Percentiles rank a stretch among this genome's conserved stretches.
phyloP scores from a whole-genome alignment of 2,888 invertebrate species.

The Macrophya alboannulata region DNA sequence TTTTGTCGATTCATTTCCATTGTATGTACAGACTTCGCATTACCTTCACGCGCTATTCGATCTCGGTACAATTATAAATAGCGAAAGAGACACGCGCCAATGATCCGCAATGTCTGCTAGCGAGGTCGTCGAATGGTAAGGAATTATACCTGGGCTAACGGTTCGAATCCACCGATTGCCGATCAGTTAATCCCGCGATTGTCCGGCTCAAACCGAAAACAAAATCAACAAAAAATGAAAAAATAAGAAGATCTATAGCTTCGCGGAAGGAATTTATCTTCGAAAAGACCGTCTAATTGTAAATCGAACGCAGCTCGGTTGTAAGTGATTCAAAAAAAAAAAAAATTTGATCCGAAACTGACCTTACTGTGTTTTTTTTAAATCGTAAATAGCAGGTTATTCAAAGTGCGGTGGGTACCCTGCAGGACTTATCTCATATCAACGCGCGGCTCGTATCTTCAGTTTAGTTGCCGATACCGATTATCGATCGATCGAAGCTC shows the following conservation, averaged over 20 bases:
- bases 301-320: background rate
- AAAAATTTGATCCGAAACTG: background rate
- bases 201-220: background rate
- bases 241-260: background rate
- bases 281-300: background rate
- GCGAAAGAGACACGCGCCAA: constrained; percentile 3
- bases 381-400: background rate
- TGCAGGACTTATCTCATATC: constrained; percentile 12
- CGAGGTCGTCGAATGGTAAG: constrained; percentile 3
- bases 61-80: constrained; percentile 21
- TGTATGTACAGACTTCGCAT: background rate
- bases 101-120: constrained; percentile 21
- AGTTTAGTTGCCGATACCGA: constrained; percentile 6
- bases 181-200: constrained; percentile 3
- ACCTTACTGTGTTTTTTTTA: background rate
- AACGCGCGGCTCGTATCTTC: background rate
- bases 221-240: background rate
- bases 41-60: background rate
- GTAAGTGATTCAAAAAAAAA: background rate
- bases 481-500: background rate
- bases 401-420: background rate
- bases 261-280: background rate
- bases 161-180: background rate
- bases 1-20: too few species aligned
- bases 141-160: constrained; percentile 12